Evolutionary conservation across 2,797 vertebrate species (phyloP), one percentile per base, ranked within the genome.

Genomic region (Alca torda): DNA sequence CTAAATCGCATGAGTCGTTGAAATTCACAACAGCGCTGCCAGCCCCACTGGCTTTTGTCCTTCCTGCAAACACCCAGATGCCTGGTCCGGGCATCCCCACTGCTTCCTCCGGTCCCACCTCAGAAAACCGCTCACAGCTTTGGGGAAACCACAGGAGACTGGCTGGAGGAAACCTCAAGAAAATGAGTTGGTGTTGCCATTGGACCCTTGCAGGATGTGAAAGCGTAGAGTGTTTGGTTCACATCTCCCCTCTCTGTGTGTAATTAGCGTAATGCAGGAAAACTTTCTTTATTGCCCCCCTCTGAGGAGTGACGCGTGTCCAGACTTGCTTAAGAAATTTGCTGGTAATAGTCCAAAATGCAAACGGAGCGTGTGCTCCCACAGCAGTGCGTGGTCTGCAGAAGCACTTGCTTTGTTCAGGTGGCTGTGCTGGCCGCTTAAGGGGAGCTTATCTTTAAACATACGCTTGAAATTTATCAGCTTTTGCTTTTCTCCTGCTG

Each of bases 1-100:
- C 95, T 96, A 87, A 96, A 96, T 82, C 16, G 48, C 33, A 4
- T 30, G 93, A 96, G 94, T 70, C 89, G 98, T 97, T 97, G 96
- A 97, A 95, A 96, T 84, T 91, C 92, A 26, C 93, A 95, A 97
- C 82, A 81, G 90, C 77, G 78, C 93, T 77, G 73, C 70, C 89
- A 92, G 87, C 91, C 96, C 93, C 1, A 45, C 94, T 96, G 97
- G 82, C 67, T 88, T 94, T 97, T 96, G 90, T 97, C 90, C 94
- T 93, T 92, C 82, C 83, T 88, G 91, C 95, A 86, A 37, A 57
- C 91, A 90, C 84, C 45, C 94, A 93, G 95, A 96, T 97, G 96
- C 94, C 89, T 51, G 86, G 51, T 77, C 64, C 13, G 2, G 75
- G 63, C 89, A 43, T 81, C 85, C 56, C 35, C 0, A 1, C 70